Conservation (phyloP, 2,797 vertebrate species). For the Oreortyx pictus region DNA sequence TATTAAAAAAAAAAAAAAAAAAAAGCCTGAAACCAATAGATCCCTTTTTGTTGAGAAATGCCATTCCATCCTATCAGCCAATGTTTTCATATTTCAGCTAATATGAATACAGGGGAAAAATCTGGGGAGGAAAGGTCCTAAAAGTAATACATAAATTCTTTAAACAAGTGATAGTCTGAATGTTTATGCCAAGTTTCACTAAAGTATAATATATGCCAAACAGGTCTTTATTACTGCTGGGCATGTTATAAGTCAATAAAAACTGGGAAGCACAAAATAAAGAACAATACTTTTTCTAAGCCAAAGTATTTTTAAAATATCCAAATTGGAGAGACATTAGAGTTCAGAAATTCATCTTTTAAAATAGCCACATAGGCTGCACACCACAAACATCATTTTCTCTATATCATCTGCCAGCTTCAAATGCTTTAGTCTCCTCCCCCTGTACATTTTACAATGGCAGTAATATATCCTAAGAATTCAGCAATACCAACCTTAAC, state of each 20-base stretch:
- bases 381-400: neutral
- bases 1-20: conserved; percentile 10
- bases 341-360: neutral
- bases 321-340: neutral
- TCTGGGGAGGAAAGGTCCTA: neutral
- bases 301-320: neutral
- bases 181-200: neutral
- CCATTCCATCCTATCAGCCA: conserved; percentile 32
- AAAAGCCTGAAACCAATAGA: conserved; percentile 61
- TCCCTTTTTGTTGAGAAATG: conserved; percentile 53
- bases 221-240: neutral
- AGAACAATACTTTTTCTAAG: neutral
- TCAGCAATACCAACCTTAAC: neutral
- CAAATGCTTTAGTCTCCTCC: neutral
- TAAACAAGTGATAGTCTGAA: neutral
- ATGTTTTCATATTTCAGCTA: neutral
- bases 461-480: neutral
- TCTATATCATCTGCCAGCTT: neutral
- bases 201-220: neutral
- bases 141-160: neutral
- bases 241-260: neutral
- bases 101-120: no score
- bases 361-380: neutral
- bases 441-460: neutral
- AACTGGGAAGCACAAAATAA: neutral